Evolutionary conservation across 2,888 invertebrate genomes (phyloP), one percentile per base, ranked within the genome.

Genomic region (Gymnoscelis rufifasciata): DNA sequence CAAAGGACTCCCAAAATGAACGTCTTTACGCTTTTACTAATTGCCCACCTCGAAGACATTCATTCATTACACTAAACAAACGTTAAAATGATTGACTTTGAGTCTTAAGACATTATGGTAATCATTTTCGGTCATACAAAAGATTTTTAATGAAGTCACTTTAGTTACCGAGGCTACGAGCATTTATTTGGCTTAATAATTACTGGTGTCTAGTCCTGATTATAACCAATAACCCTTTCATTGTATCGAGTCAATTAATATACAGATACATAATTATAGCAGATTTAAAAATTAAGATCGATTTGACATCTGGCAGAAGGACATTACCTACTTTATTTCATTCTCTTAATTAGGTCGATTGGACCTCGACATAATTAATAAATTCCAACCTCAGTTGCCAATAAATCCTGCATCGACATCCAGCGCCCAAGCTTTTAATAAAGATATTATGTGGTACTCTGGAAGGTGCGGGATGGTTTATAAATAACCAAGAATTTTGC

Each of bases 281-380:
- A n/a, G n/a, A n/a, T n/a, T n/a, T n/a, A n/a, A n/a, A n/a, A n/a
- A n/a, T n/a, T n/a, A n/a, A n/a, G n/a, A n/a, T n/a, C n/a, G n/a
- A n/a, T n/a, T n/a, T n/a, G n/a, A n/a, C n/a, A n/a, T n/a, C n/a
- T n/a, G n/a, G n/a, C n/a, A n/a, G 82, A 82, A 76, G 74, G 55
- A 65, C 63, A 60, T 69, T 73, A 73, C 74, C 71, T 79, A 78
- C n/a, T 82, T 82, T 84, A 83, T 78, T 74, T 70, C 68, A 62
- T 66, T 66, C 72, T 67, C 76, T 84, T 83, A 84, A 83, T 83
- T 83, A 78, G 80, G 81, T 75, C 80, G 79, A 82, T 82, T 78
- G 77, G 65, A 70, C 66, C 62, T 66, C 65, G 77, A 80, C 80
- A 76, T 80, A 75, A 78, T 81, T 80, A 78, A 83, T 83, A 83